Base-by-base conservation (phyloP, 1,140 invertebrate genomes). In the Thalassaphorura encarpata region DNA sequence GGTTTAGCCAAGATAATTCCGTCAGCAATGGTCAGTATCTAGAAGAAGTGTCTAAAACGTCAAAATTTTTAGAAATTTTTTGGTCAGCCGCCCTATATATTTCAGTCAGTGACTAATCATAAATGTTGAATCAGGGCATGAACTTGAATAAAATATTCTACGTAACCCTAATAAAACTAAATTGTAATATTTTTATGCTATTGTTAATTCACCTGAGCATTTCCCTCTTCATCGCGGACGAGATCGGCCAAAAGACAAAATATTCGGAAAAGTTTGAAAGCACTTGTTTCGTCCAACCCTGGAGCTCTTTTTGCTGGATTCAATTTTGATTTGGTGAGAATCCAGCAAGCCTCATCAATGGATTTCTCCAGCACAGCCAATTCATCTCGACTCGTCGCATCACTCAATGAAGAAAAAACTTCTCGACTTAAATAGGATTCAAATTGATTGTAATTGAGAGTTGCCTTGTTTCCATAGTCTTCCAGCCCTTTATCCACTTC, bases 201-300 rank as follows among this genome's bases (percentile, higher is more conserved):
- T 31, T 27, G 21, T 21, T 19, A 29, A 36, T 51, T 56, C 18
- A 67, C 58, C n/a, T 67, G 55, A 24, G 61, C 58, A 36, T 65
- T 66, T 16, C 65, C 62, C 16, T 61, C 61, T 49, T 56, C 55
- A 56, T 66, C 62, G 6, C 56, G 53, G 2, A 79, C 73, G 43
- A 84, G 71, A 67, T 88, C 85, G 1, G 78, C 82, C 1, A 88
- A 71, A 3, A 86, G 73, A 66, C 84, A 88, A 70, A 85, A 88
- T 58, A 88, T 80, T 61, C 83, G 74, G 69, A 86, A 88, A 45
- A 89, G 71, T 66, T 85, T 79, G 67, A 83, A 86, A 2, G 84
- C 74, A 40, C 79, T 81, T 24, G 78, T 74, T 58, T 83, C 79
- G 19, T 73, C 69, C 55, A 85, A 79, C 8, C 80, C 67, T 1